A percentile compares a stretch with the other conserved stretches of the same genome.
Evolutionary conservation across 2,113 vertebrate genomes (phyloP).

Genomic region (Connochaetes taurinus): DNA sequence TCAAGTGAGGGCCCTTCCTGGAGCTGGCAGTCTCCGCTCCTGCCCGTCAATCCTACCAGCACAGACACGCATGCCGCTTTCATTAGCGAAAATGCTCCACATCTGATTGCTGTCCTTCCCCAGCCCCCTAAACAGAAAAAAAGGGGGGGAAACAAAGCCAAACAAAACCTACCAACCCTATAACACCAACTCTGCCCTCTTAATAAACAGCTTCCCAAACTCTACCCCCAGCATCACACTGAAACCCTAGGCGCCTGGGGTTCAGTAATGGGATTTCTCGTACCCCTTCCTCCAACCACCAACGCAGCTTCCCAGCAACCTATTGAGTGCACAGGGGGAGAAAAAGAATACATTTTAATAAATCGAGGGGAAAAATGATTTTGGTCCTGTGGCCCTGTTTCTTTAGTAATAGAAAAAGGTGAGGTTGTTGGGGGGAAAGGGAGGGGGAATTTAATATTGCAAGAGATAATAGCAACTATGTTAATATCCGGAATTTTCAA

Average conservation of each 20-base stretch:
- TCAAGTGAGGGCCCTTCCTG: constrained; percentile 75
- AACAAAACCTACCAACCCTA: not conserved
- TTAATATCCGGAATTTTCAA: constrained; percentile 90
- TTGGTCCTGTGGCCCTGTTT: constrained; percentile 77
- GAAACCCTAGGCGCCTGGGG: constrained; percentile 2
- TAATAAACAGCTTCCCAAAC: constrained; percentile 65
- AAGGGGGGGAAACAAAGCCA: not conserved
- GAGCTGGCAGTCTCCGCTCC: constrained; percentile 70
- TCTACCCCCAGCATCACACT: constrained; percentile 6
- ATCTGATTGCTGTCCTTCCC: constrained; percentile 50
- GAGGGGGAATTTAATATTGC: constrained; percentile 82
- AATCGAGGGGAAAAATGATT: constrained; percentile 76
- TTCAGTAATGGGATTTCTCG: constrained; percentile 67
- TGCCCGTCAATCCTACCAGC: constrained; percentile 72
- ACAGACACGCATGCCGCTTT: constrained; percentile 70
- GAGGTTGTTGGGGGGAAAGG: constrained; percentile 76
- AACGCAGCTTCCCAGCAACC: constrained; percentile 56
- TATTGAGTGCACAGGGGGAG: constrained; percentile 46
- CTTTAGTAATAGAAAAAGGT: constrained; percentile 82
- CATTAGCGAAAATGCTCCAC: constrained; percentile 69
- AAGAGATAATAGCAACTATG: constrained; percentile 86
- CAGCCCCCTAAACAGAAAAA: not conserved
- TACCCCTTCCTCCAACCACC: constrained; percentile 52
- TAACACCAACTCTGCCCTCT: constrained; percentile 61
- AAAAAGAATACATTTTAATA: constrained; percentile 79